Base-by-base conservation (phyloP, 2,113 vertebrate species). In the Scomber japonicus region DNA sequence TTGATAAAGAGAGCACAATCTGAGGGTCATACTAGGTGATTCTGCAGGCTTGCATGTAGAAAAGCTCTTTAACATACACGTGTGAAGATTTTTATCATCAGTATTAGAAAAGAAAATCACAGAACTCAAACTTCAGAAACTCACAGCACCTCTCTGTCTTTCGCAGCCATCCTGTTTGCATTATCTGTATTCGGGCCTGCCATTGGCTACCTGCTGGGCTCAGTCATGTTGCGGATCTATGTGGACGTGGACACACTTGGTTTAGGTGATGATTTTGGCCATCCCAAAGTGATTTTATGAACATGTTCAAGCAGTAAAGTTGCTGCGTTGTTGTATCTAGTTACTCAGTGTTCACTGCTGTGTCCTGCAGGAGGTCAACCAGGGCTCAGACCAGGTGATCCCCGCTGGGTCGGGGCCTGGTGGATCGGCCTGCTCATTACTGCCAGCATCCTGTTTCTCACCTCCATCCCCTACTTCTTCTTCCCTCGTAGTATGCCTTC, bases 351-450 rank as follows among this genome's bases (percentile, higher is more conserved):
- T 21, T 56, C 11, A 14, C 35, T 3, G 5, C 44, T 65, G 11
- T 72, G 13, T 71, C 17, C 19, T 81, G 15, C 85, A 95, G 93
- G 44, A 59, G 70, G 4, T 0, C 6, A 88, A 3, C 80, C 94
- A 55, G 91, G 95, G 71, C 81, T 99, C 94, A 94, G 57, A 3
- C 94, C 93, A 0, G 16, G 31, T 4, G 98, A 99, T 83, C 97
- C 97, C 24, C 96, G 96, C 44, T 99, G 98, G 98, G 96, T 99
- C 0, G 98, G 98, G 45, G 98, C 98, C 60, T 99, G 98, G 98
- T 99, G 98, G 98, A 88, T 99, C 77, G 98, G 98, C 27, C 94
- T 99, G 66, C 95, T 99, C 70, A 92, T 99, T 73, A 92, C 96
- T 45, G 93, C 96, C 0, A 96, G 85, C 70, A 94, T 91, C 81